Base-by-base conservation (phyloP, 2,888 invertebrate species). In the Cosmorhoe ocellata region DNA sequence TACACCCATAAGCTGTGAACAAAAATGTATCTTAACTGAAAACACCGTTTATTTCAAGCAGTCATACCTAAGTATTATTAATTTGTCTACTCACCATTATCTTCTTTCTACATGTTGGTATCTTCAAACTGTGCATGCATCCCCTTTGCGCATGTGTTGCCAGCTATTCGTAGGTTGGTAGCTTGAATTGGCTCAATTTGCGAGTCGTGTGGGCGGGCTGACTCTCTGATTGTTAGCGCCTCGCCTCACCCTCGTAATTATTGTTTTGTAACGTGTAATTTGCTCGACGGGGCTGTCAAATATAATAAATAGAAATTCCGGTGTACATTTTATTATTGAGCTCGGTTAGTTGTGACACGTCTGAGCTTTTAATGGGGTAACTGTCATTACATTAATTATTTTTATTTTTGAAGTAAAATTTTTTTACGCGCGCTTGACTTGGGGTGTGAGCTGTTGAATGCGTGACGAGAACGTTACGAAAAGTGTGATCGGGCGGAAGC, bases 131-230 rank as follows among this genome's bases (percentile, higher is more conserved):
- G 38, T 26, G 4, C 42, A 9, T 27, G 13, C 30, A 37, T 42
- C 43, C 39, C 39, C 30, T 11, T 12, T 42, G 51, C 52, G 51
- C 52, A 51, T 59, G 73, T 73, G 75, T 71, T 74, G 74, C 74
- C 68, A 74, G 69, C 58, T 42, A 58, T 60, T 53, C 56, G 61
- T 43, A 10, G 43, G 34, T 38, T 42, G 43, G 37, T 27, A 38
- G 38, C 51, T 18, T 18, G 63, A 67, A 84, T 85, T 86, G 77
- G 72, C 84, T 74, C 75, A 85, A 86, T 84, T 84, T 80, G 74
- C 59, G 57, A 54, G 56, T 64, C 62, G 61, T 59, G 66, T 58
- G 56, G 56, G 58, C 56, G 59, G 58, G 56, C 61, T 47, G 54
- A 48, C 59, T 56, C 45, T 27, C 47, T 48, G 68, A 71, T 70